Base-by-base conservation (phyloP, 2,113 vertebrate genomes). In the Oreotrochilus melanogaster region DNA sequence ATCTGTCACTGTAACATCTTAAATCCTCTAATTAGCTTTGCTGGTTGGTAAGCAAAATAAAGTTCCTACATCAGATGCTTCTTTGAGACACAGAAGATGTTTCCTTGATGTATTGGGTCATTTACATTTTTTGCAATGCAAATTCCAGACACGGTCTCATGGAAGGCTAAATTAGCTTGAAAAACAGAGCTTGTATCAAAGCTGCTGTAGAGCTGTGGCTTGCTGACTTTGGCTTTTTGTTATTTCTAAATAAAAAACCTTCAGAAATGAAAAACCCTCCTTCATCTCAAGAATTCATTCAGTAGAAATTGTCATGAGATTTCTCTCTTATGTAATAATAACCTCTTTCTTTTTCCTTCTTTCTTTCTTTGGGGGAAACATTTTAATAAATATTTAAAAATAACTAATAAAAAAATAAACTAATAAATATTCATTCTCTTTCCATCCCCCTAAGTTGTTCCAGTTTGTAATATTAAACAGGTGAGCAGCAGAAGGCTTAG, bases 111-210 rank as follows among this genome's bases (percentile, higher is more conserved):
- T 60, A 75, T 62, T 1, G 17, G 22, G 31, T 76, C 90, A 88
- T 88, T 94, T 78, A 76, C 56, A 81, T 79, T 74, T 67, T 93
- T 31, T 90, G 81, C 73, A 84, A 42, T 88, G 89, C 86, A 92
- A 53, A 92, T 89, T 89, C 23, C 67, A 71, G n/a, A 45, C 15
- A 11, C 21, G 79, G 47, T 48, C 47, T 76, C 71, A 39, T 27
- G 57, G 65, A 78, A 89, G 12, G 51, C 85, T 88, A 81, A 93
- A 93, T 86, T 53, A 88, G 45, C 69, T 84, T 86, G 75, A 60
- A 88, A 92, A 88, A 64, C 35, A 54, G 51, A 86, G 92, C 78
- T 86, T 43, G 51, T 86, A 76, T 45, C 48, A 92, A 67, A 83
- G 43, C 45, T 74, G 51, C 27, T 64, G 8, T 56, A 61, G 70